Percentiles rank a stretch among this genome's conserved stretches.
These are phyloP conservation scores for Megaleporinus macrocephalus DNA, from an alignment of 2,113 vertebrate genomes.

Conservation along the genomic window DNA sequence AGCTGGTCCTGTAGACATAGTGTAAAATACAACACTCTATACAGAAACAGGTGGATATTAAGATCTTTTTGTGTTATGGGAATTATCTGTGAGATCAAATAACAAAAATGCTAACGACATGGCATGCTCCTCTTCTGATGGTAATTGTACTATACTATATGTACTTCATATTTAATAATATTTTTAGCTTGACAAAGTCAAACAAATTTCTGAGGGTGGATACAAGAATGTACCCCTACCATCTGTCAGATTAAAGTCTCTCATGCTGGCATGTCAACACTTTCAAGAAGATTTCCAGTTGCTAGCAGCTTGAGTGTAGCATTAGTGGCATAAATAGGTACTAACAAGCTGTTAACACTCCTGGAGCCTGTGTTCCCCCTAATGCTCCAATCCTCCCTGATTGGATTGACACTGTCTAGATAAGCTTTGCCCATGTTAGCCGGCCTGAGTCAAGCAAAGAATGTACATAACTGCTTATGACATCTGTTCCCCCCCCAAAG, in stretches of 20 bases:
- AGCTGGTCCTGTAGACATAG: no score
- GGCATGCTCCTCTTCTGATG: no score
- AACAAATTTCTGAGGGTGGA: no score
- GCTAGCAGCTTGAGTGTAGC: slow-evolving; percentile 72
- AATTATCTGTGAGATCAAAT: neutral
- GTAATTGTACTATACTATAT: no score
- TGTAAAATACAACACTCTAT: no score
- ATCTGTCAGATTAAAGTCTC: slow-evolving; percentile 66
- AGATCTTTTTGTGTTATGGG: neutral
- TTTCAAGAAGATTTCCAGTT: slow-evolving; percentile 68
- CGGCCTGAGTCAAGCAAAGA: slow-evolving; percentile 6
- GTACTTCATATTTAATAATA: no score
- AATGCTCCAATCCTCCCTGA: slow-evolving; percentile 74
- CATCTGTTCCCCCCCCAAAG: slow-evolving; percentile 3
- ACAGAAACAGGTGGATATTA: neutral
- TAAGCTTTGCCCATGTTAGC: neutral
- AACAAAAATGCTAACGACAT: no score
- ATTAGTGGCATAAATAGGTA: slow-evolving; percentile 72
- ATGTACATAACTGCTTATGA: slow-evolving; percentile 5
- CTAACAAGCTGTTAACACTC: slow-evolving; percentile 72
- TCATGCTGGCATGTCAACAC: slow-evolving; percentile 63
- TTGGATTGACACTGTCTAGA: slow-evolving; percentile 74
- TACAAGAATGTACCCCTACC: slow-evolving; percentile 51
- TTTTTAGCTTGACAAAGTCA: no score
- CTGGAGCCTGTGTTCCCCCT: slow-evolving; percentile 55